Conservation (phyloP, 2,113 vertebrate species). For the Castor canadensis region DNA sequence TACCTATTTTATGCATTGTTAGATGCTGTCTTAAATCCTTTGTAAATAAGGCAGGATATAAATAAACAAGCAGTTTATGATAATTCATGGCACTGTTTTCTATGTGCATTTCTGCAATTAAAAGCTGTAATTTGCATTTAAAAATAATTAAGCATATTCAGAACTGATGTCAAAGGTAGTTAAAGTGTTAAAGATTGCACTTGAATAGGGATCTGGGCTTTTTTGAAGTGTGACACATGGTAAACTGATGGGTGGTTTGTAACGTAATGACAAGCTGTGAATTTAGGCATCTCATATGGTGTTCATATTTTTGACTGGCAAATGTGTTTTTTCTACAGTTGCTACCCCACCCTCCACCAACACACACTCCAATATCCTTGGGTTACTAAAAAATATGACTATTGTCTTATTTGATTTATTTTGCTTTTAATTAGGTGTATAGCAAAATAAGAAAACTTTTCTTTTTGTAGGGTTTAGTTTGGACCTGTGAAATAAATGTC, state of each 20-base stretch:
- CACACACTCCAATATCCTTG: not conserved
- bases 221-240: constrained; percentile 39
- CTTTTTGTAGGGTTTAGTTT: not conserved
- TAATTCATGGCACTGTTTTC: not conserved
- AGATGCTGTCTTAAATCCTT: not conserved
- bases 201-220: not conserved
- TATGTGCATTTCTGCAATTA: not conserved
- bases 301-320: not conserved
- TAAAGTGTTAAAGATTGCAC: constrained; percentile 38
- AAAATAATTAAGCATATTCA: constrained; percentile 12
- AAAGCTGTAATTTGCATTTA: constrained; percentile 13
- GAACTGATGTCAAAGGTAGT: not conserved
- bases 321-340: constrained; percentile 29
- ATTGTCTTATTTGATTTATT: constrained; percentile 23
- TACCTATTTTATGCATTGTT: not conserved
- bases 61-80: not conserved
- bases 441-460: constrained; percentile 26
- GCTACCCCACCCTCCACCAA: not conserved
- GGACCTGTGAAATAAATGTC: constrained; percentile 4
- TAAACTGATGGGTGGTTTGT: not conserved
- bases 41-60: not conserved
- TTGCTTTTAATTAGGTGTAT: not conserved
- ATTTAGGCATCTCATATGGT: not conserved
- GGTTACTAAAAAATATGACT: not conserved
- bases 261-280: constrained; percentile 1